A percentile compares a stretch with the other conserved stretches of the same genome.
Conservation (phyloP, 2,113 vertebrate genomes). For the Corythaeola cristata region DNA sequence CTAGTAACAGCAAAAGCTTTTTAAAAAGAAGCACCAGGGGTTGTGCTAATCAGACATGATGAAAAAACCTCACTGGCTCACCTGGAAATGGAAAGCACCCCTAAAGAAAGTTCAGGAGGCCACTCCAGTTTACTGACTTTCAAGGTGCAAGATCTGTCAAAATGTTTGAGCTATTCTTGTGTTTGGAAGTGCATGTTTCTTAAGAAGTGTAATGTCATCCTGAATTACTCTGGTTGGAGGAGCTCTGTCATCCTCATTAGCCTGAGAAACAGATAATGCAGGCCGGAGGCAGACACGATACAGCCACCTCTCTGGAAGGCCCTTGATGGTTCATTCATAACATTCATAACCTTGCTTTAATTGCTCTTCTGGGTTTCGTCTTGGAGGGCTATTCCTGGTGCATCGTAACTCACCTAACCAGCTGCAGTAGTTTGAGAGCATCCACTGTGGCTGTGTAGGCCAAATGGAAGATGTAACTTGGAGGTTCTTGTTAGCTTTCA, state of each 20-base stretch:
- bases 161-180: background rate
- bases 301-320: background rate
- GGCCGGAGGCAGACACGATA: background rate
- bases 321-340: background rate
- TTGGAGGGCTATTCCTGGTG: background rate
- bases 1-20: background rate
- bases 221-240: background rate
- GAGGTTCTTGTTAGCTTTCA: background rate
- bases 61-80: background rate
- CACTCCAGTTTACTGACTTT: background rate
- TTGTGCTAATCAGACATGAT: background rate
- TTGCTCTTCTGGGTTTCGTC: background rate
- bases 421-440: background rate
- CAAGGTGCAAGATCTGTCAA: background rate
- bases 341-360: background rate
- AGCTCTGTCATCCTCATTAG: background rate
- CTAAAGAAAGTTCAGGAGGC: background rate
- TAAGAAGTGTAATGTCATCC: background rate
- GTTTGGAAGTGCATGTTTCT: background rate
- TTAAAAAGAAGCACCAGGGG: background rate
- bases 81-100: background rate
- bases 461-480: accelerated
- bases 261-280: background rate
- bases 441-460: background rate
- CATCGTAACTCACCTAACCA: background rate